Evolutionary conservation across 2,797 vertebrate genomes (phyloP).

Genomic region (Rhincodon typus): DNA sequence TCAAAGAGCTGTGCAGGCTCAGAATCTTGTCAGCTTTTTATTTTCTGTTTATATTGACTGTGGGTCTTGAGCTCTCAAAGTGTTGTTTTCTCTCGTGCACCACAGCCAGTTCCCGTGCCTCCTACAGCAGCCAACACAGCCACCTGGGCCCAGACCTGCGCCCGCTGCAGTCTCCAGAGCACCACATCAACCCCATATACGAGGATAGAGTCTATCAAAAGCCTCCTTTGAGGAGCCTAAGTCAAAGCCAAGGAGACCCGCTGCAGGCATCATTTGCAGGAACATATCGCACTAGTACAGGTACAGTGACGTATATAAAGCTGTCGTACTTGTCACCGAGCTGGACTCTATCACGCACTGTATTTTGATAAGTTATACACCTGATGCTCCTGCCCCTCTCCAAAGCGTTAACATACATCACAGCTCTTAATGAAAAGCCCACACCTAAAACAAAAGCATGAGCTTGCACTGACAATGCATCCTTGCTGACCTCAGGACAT

Average conservation of each 20-base stretch:
- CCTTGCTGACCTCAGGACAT: not conserved
- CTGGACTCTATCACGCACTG: not conserved
- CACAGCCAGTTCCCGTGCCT: slow-evolving; percentile 77
- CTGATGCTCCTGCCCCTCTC: not conserved
- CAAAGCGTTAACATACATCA: not conserved
- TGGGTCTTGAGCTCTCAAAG: not conserved
- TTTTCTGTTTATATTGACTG: not conserved
- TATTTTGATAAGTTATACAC: not conserved
- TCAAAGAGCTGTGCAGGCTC: not conserved
- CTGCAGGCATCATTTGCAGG: slow-evolving; percentile 71
- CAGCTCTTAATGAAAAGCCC: not conserved
- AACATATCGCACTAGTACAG: slow-evolving; percentile 88
- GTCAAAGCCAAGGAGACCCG: slow-evolving; percentile 90
- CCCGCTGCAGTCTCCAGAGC: slow-evolving; percentile 88
- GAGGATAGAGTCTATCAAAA: slow-evolving; percentile 96
- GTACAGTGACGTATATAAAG: slow-evolving; percentile 52
- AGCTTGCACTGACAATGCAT: not conserved
- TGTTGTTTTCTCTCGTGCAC: slow-evolving; percentile 23
- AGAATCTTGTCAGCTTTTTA: not conserved
- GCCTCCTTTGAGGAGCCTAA: slow-evolving; percentile 90
- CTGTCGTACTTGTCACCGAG: not conserved
- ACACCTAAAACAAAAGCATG: not conserved
- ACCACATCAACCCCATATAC: slow-evolving; percentile 95
- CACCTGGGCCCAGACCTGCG: slow-evolving; percentile 83
- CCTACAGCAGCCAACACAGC: slow-evolving; percentile 91